phyloP scores from a whole-genome alignment of 2,797 vertebrate species.

The Notoglanidium macrostoma region DNA sequence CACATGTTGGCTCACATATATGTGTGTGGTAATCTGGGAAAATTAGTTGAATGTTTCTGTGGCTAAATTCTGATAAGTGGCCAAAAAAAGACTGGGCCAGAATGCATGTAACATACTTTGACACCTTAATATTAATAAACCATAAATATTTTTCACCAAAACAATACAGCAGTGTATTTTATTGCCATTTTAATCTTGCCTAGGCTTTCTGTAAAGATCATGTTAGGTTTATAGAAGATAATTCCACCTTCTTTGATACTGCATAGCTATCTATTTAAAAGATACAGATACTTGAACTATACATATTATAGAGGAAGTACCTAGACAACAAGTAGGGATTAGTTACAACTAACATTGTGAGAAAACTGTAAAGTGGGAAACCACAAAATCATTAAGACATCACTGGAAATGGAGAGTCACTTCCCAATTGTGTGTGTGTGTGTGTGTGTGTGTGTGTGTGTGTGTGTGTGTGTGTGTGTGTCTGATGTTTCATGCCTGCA shows the following conservation, averaged over 20 bases:
- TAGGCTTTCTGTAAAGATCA: neutral
- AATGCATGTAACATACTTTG: neutral
- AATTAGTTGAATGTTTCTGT: neutral
- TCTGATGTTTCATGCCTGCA: constrained; percentile 62
- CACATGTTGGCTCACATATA: neutral
- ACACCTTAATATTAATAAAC: neutral
- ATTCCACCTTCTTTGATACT: neutral
- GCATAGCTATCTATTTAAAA: neutral
- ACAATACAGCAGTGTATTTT: neutral
- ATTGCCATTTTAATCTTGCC: too few species aligned
- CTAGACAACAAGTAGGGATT: neutral
- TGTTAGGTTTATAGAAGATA: neutral
- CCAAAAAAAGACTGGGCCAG: neutral
- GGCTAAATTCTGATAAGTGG: neutral
- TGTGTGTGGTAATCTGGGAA: neutral
- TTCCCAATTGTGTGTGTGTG: constrained; percentile 14
- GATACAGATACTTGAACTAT: neutral
- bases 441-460: constrained; percentile 31
- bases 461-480: constrained; percentile 22
- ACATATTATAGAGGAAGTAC: neutral
- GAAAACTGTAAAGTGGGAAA: constrained; percentile 40
- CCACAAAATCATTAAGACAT: constrained; percentile 16
- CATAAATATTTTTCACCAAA: neutral
- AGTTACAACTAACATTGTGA: neutral
- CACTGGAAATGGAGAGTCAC: neutral